Evolutionary conservation across 2,888 invertebrate genomes (phyloP), one percentile per base, ranked within the genome.

Genomic region (Biston stratarius): DNA sequence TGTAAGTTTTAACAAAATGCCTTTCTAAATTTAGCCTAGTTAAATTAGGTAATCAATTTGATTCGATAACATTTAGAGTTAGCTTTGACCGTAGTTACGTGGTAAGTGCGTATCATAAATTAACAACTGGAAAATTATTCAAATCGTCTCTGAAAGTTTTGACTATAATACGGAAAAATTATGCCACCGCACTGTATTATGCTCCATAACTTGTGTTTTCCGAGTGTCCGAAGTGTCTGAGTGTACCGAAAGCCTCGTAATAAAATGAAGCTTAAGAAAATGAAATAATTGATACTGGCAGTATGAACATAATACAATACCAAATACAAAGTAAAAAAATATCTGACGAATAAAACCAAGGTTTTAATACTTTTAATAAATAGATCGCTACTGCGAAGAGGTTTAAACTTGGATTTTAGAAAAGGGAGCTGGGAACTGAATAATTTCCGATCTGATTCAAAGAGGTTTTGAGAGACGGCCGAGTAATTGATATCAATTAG

Each of bases 401-500:
- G 75, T 76, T 76, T 79, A 80, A 82, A 82, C 75, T 82, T 82
- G 77, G 71, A 82, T 82, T 77, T 77, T 78, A 76, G 73, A 49
- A 64, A 69, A 68, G 69, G n/a, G 69, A 74, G 78, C 75, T 73
- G 72, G 74, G 75, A 75, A 77, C 64, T 69, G 75, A 81, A 79
- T 82, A 83, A 82, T 80, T 80, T 72, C 70, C 79, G 77, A 80
- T 82, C 74, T 80, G 81, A 77, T 78, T 82, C 80, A 84, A 83
- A 85, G 86, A 83, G 81, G 83, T 87, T 86, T 80, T 81, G 56
- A 78, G 83, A 84, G 82, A 86, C 84, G 81, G 81, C 78, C 80
- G 78, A 75, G 81, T 89, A 90, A 90, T 89, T 90, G 88, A 89
- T 91, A 90, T 88, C 90, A 91, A 91, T 91, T 90, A 88, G 83